phyloP scores from a whole-genome alignment of 1,140 invertebrate genomes.

The Bombus sibiricus region DNA sequence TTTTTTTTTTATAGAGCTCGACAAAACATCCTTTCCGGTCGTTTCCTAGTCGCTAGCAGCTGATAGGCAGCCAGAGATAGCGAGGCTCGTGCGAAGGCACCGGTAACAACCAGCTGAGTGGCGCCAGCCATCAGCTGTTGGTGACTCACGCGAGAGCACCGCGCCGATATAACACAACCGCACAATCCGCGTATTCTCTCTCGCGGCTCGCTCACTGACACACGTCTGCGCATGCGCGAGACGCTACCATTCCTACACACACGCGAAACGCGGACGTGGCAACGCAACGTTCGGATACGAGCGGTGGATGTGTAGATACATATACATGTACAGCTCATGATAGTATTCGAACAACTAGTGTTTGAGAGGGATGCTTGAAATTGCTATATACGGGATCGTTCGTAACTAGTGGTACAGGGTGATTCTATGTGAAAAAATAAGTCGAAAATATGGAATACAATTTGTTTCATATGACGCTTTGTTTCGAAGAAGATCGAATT shows the following conservation, averaged over 20 bases:
- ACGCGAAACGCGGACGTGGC: slow-evolving; percentile 23
- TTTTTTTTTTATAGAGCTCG: slow-evolving; percentile 1
- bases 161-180: slow-evolving; percentile 24
- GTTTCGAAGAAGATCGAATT: no score
- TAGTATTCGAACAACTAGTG: no score
- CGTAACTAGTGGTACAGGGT: no score
- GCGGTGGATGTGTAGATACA: background rate
- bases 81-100: slow-evolving; percentile 69
- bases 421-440: no score
- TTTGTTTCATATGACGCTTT: no score
- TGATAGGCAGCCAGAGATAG: slow-evolving; percentile 71
- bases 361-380: no score
- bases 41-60: slow-evolving; percentile 67
- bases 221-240: slow-evolving; percentile 17
- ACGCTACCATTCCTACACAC: slow-evolving; percentile 1
- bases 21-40: slow-evolving; percentile 49
- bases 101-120: slow-evolving; percentile 80
- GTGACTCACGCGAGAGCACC: slow-evolving; percentile 75
- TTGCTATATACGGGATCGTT: no score
- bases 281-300: background rate
- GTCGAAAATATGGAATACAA: no score
- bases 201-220: slow-evolving; percentile 1
- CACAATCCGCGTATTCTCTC: slow-evolving; percentile 24
- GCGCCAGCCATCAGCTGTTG: slow-evolving; percentile 80
- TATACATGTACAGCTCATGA: no score